Base-by-base conservation (phyloP, 1,140 invertebrate genomes). In the Drosophila obscura region DNA sequence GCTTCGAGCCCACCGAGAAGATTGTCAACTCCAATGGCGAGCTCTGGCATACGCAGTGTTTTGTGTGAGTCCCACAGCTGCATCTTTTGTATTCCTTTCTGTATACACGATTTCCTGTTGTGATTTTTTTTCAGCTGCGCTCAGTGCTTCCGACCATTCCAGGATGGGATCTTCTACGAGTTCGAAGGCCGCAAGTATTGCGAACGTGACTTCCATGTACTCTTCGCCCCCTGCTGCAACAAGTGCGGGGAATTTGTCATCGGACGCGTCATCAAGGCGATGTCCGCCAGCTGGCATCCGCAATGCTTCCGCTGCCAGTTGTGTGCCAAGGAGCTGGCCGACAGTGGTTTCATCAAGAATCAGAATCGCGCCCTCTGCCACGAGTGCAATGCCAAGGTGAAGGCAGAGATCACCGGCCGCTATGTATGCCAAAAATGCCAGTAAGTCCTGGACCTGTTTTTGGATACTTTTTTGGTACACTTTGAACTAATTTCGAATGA, bases 161-260 rank as follows among this genome's bases (percentile, higher is more conserved):
- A 97, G 69, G 98, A 99, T 90, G 98, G 98, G 53, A 96, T 99
- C 44, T 99, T 99, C 91, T 99, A 99, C 92, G 98, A 99, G 93
- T 99, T 99, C 93, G 99, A 99, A 93, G 98, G 98, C 2, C 94
- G 99, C 39, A 99, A 99, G 92, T 99, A 99, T 92, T 99, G 99
- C 90, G 98, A 99, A 93, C 97, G 98, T 93, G 99, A 99, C 92
- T 99, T 99, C 90, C 98, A 99, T 93, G 97, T 99, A 8, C 93
- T 99, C 0, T 99, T 99, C 93, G 98, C 98, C 2, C 99, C 99
- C 2, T 99, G 98, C 90, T 99, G 99, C 93, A 97, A 96, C 80
- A 97, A 98, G 93, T 99, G 99, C 92, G 96, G 96, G 46, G 96
- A 99, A 92, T 99, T 99, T 92, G 97, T 99, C 16, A 98, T 99